Percentiles rank a stretch among this genome's conserved stretches.
These are phyloP conservation scores for Fregata magnificens DNA, from an alignment of 2,113 vertebrate genomes.

Conservation along the genomic window DNA sequence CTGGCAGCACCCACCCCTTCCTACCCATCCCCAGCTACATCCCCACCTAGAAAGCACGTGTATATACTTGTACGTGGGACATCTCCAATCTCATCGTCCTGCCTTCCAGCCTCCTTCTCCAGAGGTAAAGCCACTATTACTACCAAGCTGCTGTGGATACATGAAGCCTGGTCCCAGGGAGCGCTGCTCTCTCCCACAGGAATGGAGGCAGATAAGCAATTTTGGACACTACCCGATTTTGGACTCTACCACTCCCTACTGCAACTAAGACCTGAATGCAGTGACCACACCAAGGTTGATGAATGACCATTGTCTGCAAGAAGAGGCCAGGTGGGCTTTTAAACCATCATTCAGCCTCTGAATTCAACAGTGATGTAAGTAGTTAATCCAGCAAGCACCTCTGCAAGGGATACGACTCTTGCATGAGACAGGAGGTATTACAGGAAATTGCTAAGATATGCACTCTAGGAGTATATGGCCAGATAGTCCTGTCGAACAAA, in stretches of 20 bases:
- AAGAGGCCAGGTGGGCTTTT: neutral
- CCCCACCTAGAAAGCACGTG: neutral
- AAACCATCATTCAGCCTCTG: neutral
- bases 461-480: fast-evolving
- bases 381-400: neutral
- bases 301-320: neutral
- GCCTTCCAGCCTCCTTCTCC: neutral
- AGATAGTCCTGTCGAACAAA: neutral
- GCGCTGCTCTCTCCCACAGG: neutral
- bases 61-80: fast-evolving
- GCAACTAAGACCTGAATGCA: neutral
- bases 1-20: neutral
- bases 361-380: fast-evolving
- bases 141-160: no score
- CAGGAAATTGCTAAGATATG: neutral
- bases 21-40: neutral
- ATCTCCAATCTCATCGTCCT: neutral
- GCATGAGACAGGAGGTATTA: no score
- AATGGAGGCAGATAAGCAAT: neutral
- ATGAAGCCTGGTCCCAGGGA: neutral
- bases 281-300: neutral
- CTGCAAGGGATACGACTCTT: neutral
- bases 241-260: neutral
- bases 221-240: neutral
- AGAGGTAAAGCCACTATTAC: neutral